Conservation (phyloP, 2,113 vertebrate genomes). For the Sinocyclocheilus grahami region DNA sequence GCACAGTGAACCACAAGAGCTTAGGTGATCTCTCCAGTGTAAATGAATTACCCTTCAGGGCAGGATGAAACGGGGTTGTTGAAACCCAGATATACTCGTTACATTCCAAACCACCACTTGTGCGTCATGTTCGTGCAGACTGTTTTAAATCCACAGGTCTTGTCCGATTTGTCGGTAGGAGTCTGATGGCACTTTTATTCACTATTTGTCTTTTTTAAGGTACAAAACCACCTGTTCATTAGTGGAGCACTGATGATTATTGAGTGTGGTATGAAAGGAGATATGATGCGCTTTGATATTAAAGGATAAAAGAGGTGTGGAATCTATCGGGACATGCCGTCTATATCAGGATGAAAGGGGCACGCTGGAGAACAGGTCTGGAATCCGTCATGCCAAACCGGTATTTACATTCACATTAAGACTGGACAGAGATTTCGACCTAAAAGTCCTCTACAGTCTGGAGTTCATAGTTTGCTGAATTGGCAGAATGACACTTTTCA, state of each 20-base stretch:
- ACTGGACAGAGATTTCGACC: constrained; percentile 29
- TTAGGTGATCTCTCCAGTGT: constrained; percentile 25
- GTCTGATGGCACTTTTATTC: constrained; percentile 69
- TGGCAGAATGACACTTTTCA: constrained; percentile 54
- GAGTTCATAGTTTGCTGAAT: constrained; percentile 55
- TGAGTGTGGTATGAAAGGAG: constrained; percentile 74
- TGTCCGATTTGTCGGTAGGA: constrained; percentile 63
- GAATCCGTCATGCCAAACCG: constrained; percentile 27
- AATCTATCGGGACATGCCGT: constrained; percentile 66
- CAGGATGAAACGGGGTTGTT: constrained; percentile 43
- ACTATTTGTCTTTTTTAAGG: constrained; percentile 75
- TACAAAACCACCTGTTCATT: constrained; percentile 74
- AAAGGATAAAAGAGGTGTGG: constrained; percentile 72
- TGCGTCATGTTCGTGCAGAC: constrained; percentile 23
- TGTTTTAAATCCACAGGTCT: constrained; percentile 56
- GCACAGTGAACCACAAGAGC: constrained; percentile 5
- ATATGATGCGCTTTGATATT: constrained; percentile 77
- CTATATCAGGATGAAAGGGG: constrained; percentile 63
- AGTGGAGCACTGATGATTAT: constrained; percentile 69
- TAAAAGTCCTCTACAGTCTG: constrained; percentile 47
- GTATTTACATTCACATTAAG: constrained; percentile 36
- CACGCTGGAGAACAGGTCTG: constrained; percentile 44
- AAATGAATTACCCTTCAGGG: constrained; percentile 16
- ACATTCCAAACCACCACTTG: constrained; percentile 2
- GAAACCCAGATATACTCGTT: constrained; percentile 50